A percentile compares a stretch with the other conserved stretches of the same genome.
Evolutionary conservation across 1,140 invertebrate species (phyloP).

Genomic region (Amyelois transitella): DNA sequence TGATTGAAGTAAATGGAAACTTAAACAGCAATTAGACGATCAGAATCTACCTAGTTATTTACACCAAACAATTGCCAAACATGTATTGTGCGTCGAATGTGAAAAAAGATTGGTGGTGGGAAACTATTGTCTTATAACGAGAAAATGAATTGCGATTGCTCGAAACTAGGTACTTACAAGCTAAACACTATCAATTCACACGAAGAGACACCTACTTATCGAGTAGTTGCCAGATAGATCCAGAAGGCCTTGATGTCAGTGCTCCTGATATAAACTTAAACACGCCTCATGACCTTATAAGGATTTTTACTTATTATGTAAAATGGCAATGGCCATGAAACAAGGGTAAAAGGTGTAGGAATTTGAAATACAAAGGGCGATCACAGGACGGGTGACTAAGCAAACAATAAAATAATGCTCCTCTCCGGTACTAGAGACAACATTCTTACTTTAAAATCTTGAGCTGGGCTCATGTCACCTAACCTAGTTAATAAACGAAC

Average conservation of each 20-base stretch:
- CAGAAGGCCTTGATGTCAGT: background rate
- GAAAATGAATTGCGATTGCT: constrained; percentile 20
- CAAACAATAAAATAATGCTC: too few species aligned
- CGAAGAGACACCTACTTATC: background rate
- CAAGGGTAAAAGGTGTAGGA: too few species aligned
- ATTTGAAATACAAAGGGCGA: too few species aligned
- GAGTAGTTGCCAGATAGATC: too few species aligned
- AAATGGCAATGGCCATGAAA: too few species aligned
- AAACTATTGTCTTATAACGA: constrained; percentile 32
- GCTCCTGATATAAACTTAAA: background rate
- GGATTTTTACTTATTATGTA: too few species aligned
- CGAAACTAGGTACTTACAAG: constrained; percentile 17
- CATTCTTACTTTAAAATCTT: too few species aligned
- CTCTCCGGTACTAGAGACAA: too few species aligned
- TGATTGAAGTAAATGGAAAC: background rate
- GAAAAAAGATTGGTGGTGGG: constrained; percentile 33
- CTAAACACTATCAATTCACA: background rate
- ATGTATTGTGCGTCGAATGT: constrained; percentile 19
- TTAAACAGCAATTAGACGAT: constrained; percentile 12
- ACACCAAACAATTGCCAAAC: constrained; percentile 37
- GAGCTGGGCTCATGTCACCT: too few species aligned
- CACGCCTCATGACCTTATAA: too few species aligned
- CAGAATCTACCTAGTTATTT: constrained; percentile 16
- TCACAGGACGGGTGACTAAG: too few species aligned
- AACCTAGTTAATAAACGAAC: too few species aligned